These are phyloP conservation scores for Phylloscopus trochilus DNA, from an alignment of 2,113 vertebrate genomes.

Conservation along the genomic window DNA sequence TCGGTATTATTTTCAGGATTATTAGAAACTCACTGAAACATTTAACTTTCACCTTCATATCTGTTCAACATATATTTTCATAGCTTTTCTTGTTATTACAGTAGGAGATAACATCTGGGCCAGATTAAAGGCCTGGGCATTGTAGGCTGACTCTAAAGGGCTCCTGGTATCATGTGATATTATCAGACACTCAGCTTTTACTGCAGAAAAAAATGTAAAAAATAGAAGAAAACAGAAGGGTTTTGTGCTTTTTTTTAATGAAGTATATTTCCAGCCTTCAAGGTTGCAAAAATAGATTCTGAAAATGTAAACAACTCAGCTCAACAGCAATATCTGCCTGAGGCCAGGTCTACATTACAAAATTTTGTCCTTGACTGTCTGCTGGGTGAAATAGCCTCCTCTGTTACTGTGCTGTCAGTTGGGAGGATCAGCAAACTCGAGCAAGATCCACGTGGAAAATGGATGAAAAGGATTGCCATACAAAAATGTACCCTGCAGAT, in stretches of 20 bases:
- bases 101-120: conserved; percentile 12
- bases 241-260: neutral
- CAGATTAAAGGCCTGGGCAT: neutral
- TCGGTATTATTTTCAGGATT: neutral
- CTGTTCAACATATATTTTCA: neutral
- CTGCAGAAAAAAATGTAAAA: fast-evolving
- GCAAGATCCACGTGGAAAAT: neutral
- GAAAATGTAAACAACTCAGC: neutral
- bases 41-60: neutral
- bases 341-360: neutral
- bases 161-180: neutral
- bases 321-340: neutral
- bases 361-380: neutral
- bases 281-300: neutral
- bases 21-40: neutral
- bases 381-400: neutral
- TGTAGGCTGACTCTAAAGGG: neutral
- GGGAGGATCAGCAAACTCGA: neutral
- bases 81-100: conserved; percentile 5
- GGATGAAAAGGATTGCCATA: neutral
- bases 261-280: neutral
- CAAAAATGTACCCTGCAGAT: neutral
- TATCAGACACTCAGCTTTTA: neutral
- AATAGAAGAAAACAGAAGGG: neutral
- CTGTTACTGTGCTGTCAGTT: neutral